Evolutionary conservation across 2,888 invertebrate genomes (phyloP).

Genomic region (Trachelus iudaicus): DNA sequence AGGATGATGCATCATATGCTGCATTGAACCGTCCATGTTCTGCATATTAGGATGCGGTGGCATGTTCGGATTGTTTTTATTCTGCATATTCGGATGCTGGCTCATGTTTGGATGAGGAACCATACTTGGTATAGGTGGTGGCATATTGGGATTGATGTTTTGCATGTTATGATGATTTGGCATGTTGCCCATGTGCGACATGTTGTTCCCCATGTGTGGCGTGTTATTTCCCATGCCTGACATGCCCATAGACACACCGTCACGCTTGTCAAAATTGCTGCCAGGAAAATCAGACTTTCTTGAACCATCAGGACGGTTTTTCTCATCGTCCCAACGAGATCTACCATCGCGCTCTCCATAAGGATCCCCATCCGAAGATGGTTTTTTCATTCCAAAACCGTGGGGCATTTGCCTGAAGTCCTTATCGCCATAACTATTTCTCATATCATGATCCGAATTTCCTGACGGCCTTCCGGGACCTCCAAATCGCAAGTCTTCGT

Average conservation of each 20-base stretch:
- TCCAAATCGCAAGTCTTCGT: slow-evolving; percentile 51
- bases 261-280: slow-evolving; percentile 51
- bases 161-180: slow-evolving; percentile 58
- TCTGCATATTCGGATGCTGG: slow-evolving; percentile 47
- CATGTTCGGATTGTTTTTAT: slow-evolving; percentile 29
- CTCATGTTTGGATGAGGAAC: slow-evolving; percentile 47
- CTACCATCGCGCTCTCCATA: slow-evolving; percentile 27
- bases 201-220: slow-evolving; percentile 35
- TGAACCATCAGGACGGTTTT: slow-evolving; percentile 32
- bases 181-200: slow-evolving; percentile 31
- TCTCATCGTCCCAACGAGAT: slow-evolving; percentile 55
- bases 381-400: slow-evolving; percentile 25
- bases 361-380: slow-evolving; percentile 27
- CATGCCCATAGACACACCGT: slow-evolving; percentile 40
- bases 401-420: slow-evolving; percentile 45
- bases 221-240: slow-evolving; percentile 33
- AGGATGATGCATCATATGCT: slow-evolving; percentile 56
- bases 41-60: slow-evolving; percentile 19
- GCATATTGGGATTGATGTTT: slow-evolving; percentile 56
- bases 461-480: slow-evolving; percentile 49
- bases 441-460: slow-evolving; percentile 44
- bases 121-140: slow-evolving; percentile 44
- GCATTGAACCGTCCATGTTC: slow-evolving; percentile 48
- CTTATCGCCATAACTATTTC: slow-evolving; percentile 49
- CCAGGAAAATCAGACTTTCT: slow-evolving; percentile 38